Conservation (phyloP, 1,140 invertebrate species). For the Dolichoris vasculosae region DNA sequence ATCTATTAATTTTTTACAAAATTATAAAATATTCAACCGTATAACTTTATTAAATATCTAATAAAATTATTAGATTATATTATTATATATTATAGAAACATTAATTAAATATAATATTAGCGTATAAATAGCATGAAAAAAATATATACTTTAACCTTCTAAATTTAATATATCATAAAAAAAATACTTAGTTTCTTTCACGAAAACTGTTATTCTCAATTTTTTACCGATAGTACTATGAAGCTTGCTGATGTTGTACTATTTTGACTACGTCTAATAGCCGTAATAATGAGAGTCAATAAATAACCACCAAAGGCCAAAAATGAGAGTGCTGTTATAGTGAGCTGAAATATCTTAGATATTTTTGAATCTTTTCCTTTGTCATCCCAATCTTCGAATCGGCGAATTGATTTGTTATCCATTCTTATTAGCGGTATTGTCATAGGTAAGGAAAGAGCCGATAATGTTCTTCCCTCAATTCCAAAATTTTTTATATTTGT, state of each 20-base stretch:
- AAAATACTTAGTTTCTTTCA: background rate
- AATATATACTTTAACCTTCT: too few relatives aligned
- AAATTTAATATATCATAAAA: too few relatives aligned
- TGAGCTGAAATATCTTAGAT: constrained; percentile 82
- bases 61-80: too few relatives aligned
- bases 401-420: constrained; percentile 59
- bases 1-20: too few relatives aligned
- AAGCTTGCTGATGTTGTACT: constrained; percentile 57
- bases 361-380: constrained; percentile 73
- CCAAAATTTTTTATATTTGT: background rate
- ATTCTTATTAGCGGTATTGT: constrained; percentile 56
- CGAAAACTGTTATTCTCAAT: constrained; percentile 7
- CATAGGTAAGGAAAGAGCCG: constrained; percentile 54
- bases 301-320: constrained; percentile 86
- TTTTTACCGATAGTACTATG: constrained; percentile 69
- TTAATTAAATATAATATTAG: too few relatives aligned
- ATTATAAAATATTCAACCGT: too few relatives aligned
- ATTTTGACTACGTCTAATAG: constrained; percentile 76
- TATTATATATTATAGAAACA: too few relatives aligned
- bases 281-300: constrained; percentile 82
- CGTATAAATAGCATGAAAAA: too few relatives aligned
- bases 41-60: too few relatives aligned
- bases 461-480: constrained; percentile 46
- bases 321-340: constrained; percentile 84
- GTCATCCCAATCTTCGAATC: constrained; percentile 73